Base-by-base conservation (phyloP, 2,113 vertebrate species). In the Sprattus sprattus region DNA sequence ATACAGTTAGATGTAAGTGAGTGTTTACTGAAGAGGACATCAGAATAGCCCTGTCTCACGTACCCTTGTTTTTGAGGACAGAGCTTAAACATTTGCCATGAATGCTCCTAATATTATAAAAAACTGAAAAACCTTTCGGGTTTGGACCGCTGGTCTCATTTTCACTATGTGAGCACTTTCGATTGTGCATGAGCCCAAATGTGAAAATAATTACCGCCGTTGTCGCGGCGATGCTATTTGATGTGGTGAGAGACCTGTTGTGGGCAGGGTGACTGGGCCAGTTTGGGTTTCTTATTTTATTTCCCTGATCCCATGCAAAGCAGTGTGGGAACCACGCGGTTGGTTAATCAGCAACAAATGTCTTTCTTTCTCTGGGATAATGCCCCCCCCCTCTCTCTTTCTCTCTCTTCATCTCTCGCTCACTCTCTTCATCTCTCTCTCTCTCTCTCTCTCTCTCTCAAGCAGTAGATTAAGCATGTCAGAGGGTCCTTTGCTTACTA, bases 341-440 rank as follows among this genome's bases (percentile, higher is more conserved):
- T 95, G 91, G 92, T 91, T 96, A 95, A 96, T 95, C 92, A 85
- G 91, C 93, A 95, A 92, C 94, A 95, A 91, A 96, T 94, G 94
- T 91, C 94, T 92, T 88, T 93, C 71, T 95, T 92, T 44, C 47
- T 22, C 22, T 78, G 45, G 11, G 32, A 54, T 85, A 45, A 46
- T 84, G 25, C 71, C 10, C 5, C 60, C 18, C n/a, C 60, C n/a
- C 22, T 60, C 22, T 60, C 54, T n/a, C 18, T 60, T 16, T 60
- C 54, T 60, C 54, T 60, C 54, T 60, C 54, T 18, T 16, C 10
- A 4, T 57, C 18, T 57, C 15, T 57, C 52, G 6, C 15, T 57
- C 13, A 9, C 13, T 16, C 64, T 71, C 64, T 71, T 13, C 71
- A n/a, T 78, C 71, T 13, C 71, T 39, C 71, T 78, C 71, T 39